phyloP scores from a whole-genome alignment of 2,113 vertebrate genomes.

The Bos indicus region DNA sequence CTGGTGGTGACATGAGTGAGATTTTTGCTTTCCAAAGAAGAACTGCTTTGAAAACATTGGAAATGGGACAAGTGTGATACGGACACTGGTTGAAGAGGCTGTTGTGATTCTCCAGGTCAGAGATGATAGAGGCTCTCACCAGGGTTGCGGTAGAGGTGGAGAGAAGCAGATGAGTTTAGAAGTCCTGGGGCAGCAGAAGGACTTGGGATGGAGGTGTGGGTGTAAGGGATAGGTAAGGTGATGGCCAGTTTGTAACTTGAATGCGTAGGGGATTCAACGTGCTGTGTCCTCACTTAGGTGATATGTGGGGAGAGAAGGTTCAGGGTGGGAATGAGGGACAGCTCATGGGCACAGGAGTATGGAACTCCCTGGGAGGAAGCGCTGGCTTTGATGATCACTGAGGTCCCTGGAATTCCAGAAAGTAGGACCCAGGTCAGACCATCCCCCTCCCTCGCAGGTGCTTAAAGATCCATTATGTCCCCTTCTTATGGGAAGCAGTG shows the following conservation, averaged over 20 bases:
- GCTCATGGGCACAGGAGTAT: not conserved
- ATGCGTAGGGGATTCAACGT: not conserved
- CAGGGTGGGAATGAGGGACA: not conserved
- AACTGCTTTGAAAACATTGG: not conserved
- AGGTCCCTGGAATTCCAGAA: not conserved
- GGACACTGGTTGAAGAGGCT: not conserved
- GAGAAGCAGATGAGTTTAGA: not conserved
- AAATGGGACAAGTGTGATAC: not conserved
- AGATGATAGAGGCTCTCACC: not conserved
- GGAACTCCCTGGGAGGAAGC: not conserved
- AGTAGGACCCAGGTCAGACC: not conserved
- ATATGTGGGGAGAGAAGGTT: not conserved
- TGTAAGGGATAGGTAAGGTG: not conserved
- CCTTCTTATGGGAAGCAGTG: not conserved
- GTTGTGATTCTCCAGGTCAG: not conserved
- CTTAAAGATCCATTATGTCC: not conserved
- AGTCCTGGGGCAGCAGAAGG: not conserved
- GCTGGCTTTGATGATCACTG: not conserved
- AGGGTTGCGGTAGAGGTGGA: not conserved
- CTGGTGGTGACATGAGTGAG: not conserved
- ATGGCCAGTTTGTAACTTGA: not conserved
- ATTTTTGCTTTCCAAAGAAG: not conserved
- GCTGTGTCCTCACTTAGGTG: not conserved
- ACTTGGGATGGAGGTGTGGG: not conserved
- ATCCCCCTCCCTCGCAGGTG: not conserved